These are phyloP conservation scores for Hydropsyche tenuis DNA, from an alignment of 1,140 invertebrate species.

Conservation along the genomic window DNA sequence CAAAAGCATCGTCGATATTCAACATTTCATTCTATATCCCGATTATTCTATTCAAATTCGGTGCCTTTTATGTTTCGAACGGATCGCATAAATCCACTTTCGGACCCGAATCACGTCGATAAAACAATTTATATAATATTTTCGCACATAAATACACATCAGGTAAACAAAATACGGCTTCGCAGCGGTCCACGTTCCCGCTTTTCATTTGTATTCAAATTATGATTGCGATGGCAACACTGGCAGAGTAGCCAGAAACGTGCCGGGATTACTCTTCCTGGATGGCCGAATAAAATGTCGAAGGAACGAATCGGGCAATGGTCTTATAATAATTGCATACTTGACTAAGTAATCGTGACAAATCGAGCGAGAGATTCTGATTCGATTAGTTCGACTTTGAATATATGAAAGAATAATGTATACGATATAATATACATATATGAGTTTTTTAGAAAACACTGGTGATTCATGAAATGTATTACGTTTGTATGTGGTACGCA, in stretches of 20 bases:
- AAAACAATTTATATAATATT: constrained; percentile 11
- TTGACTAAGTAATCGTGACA: too few relatives aligned
- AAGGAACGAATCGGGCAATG: too few relatives aligned
- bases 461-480: too few relatives aligned
- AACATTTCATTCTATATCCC: neutral
- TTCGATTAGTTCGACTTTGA: too few relatives aligned
- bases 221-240: constrained; percentile 24
- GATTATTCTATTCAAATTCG: too few relatives aligned
- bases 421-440: too few relatives aligned
- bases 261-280: constrained; percentile 30
- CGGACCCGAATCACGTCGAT: neutral
- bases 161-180: constrained; percentile 4
- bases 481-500: too few relatives aligned
- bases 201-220: constrained; percentile 41
- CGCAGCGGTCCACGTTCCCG: constrained; percentile 31
- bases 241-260: neutral
- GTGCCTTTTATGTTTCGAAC: neutral
- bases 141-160: neutral
- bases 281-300: constrained; percentile 22
- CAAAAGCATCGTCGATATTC: too few relatives aligned
- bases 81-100: neutral
- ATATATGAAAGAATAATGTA: too few relatives aligned
- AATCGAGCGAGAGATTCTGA: too few relatives aligned
- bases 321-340: too few relatives aligned
- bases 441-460: too few relatives aligned